Evolutionary conservation across 1,140 invertebrate species (phyloP), one percentile per base, ranked within the genome.

Genomic region (Brachionus rotundiformis): DNA sequence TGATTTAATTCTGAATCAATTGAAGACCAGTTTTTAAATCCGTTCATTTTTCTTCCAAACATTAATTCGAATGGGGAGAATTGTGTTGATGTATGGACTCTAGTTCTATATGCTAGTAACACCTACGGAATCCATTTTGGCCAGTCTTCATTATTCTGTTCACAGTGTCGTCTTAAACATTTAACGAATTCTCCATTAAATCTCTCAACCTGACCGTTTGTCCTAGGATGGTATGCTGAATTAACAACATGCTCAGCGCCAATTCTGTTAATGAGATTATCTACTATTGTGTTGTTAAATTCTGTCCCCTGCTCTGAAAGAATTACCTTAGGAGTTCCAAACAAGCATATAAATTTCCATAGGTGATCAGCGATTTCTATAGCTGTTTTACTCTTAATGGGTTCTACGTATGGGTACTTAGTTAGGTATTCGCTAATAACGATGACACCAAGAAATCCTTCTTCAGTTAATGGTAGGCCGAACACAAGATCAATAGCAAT

Each of bases 91-190:
- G 36, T 39, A 39, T 39, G 36, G 1, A 39, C 2, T 49, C 25
- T 25, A 7, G 39, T 79, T 29, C 33, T 79, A 16, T 49, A 49
- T 44, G 75, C 25, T 23, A 44, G 19, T 54, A 47, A 23, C 41
- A 79, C 33, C 3, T 25, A 79, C n/a, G 33, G 75, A 13, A 79
- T 44, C 25, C 39, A 79, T 49, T 29, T 79, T n/a, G 0, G 25
- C 41, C 75, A 79, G 49, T 79, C 47, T 23, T 31, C n/a, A 3
- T 2, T n/a, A 79, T 79, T 79, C 23, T 77, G 5, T 10, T 59
- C 31, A 6, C n/a, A 47, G 23, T 29, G 23, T 59, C 25, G 41
- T 23, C 23, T 33, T 25, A 79, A 19, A 23, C 16, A 19, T 31
- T 44, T 29, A 61, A 23, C 19, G 31, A 54, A 0, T 25, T 29